These are phyloP conservation scores for Metridium senile DNA, from an alignment of 92 coral and sea anemone genomes.

Conservation along the genomic window DNA sequence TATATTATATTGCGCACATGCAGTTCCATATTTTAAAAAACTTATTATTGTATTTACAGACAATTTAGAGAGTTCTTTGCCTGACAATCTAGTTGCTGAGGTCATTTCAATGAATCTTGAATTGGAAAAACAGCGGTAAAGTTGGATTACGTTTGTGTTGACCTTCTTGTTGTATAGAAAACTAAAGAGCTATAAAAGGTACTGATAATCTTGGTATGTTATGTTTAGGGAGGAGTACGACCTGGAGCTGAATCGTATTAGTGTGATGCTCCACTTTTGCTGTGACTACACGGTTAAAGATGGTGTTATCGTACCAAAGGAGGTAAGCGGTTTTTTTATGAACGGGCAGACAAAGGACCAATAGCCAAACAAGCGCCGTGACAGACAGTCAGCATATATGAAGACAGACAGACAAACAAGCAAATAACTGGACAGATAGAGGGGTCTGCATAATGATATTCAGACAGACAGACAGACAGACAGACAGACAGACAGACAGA, in stretches of 20 bases:
- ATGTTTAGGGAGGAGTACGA: conserved; percentile 60
- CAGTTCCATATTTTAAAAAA: neutral
- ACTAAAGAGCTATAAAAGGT: too few species aligned
- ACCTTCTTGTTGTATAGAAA: too few species aligned
- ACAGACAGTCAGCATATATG: neutral
- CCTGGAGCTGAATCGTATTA: conserved; percentile 54
- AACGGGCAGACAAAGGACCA: too few species aligned
- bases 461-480: conserved; percentile 19
- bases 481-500: neutral
- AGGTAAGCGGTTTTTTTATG: conserved; percentile 36
- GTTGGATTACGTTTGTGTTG: too few species aligned
- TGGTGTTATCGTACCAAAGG: conserved; percentile 47
- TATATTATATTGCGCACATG: too few species aligned
- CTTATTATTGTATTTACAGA: neutral
- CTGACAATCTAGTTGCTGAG: conserved; percentile 42
- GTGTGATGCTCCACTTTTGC: conserved; percentile 56
- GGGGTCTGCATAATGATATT: neutral
- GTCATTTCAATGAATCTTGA: conserved; percentile 44
- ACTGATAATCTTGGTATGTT: too few species aligned
- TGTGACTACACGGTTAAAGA: conserved; percentile 58
- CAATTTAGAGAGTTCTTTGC: neutral
- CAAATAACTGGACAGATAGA: neutral
- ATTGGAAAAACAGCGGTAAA: conserved; percentile 54
- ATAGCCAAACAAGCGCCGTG: neutral
- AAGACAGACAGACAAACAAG: neutral